Evolutionary conservation across 2,797 vertebrate species (phyloP), one percentile per base, ranked within the genome.

Genomic region (Mastacembelus armatus): DNA sequence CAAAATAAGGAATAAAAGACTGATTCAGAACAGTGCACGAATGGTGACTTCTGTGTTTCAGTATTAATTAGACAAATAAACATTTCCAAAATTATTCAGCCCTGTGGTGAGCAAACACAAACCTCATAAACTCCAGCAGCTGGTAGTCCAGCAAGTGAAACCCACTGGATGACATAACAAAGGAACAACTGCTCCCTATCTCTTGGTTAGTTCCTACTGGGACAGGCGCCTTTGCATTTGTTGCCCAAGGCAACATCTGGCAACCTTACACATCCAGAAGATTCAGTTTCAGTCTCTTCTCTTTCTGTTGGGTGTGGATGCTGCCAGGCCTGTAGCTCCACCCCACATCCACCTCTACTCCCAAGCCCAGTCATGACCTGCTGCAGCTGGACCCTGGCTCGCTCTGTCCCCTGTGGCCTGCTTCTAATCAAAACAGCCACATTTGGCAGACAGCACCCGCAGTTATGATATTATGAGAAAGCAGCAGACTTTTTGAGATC

Each of bases 241-340:
- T 56, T 57, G n/a, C n/a, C n/a, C 68, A 72, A 65, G 74, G 77
- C 74, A 76, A 81, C 83, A 85, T 87, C 85, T 90, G 88, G 84
- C 84, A 61, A 55, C 73, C 70, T 68, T 39, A 65, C 47, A 51
- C 52, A 57, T 81, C 74, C 80, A 85, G 81, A 86, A 69, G 64
- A 86, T 57, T 63, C 18, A 14, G 51, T 79, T 66, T 83, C 75
- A 60, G 49, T 71, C 56, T 63, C 48, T 30, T 11, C 9, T 11
- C 9, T 24, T 52, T 85, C 84, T 77, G 79, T 22, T 16, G 84
- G 27, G 81, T 11, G 5, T 10, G 18, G 38, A 55, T 4, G 2
- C 40, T 78, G 77, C 81, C 78, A 84, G 67, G 51, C 55, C 47
- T 4, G 32, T n/a, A 40, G 64, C 57, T 29, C 21, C 62, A 19